Percentiles rank a stretch among this genome's conserved stretches.
Evolutionary conservation across 2,888 invertebrate genomes (phyloP).

Genomic region (Pristionchus entomophagus): DNA sequence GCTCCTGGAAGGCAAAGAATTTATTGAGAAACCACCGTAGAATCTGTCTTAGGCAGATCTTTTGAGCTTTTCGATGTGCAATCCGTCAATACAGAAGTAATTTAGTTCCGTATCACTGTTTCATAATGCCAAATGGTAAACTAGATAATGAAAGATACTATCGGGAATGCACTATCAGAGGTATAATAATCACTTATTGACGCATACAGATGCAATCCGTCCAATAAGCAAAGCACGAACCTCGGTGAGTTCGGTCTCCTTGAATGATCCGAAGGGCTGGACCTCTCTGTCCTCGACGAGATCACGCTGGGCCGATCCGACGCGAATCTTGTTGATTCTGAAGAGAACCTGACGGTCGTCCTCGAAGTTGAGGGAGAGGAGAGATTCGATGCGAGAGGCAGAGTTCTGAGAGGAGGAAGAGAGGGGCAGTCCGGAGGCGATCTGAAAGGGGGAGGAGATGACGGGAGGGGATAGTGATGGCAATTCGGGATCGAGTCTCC

Average conservation of each 20-base stretch:
- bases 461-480: too few relatives aligned
- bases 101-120: too few relatives aligned
- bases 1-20: constrained; percentile 49
- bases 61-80: too few relatives aligned
- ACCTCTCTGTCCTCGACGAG: constrained; percentile 38
- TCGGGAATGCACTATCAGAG: too few relatives aligned
- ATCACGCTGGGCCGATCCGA: constrained; percentile 59
- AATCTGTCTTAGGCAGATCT: too few relatives aligned
- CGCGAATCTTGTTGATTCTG: constrained; percentile 55
- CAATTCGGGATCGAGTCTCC: too few relatives aligned
- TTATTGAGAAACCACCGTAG: too few relatives aligned
- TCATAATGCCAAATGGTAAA: too few relatives aligned
- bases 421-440: constrained; percentile 67
- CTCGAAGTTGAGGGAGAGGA: constrained; percentile 61
- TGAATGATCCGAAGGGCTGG: constrained; percentile 45
- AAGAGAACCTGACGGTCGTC: constrained; percentile 56
- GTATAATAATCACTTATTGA: too few relatives aligned
- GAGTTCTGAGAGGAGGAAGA: constrained; percentile 60
- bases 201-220: too few relatives aligned
- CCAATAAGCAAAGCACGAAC: constrained; percentile 1
- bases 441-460: constrained; percentile 52
- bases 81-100: too few relatives aligned
- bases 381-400: constrained; percentile 65
- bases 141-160: too few relatives aligned
- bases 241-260: constrained; percentile 37